Evolutionary conservation across 2,888 invertebrate species (phyloP).

Genomic region (Spilarctia lutea): DNA sequence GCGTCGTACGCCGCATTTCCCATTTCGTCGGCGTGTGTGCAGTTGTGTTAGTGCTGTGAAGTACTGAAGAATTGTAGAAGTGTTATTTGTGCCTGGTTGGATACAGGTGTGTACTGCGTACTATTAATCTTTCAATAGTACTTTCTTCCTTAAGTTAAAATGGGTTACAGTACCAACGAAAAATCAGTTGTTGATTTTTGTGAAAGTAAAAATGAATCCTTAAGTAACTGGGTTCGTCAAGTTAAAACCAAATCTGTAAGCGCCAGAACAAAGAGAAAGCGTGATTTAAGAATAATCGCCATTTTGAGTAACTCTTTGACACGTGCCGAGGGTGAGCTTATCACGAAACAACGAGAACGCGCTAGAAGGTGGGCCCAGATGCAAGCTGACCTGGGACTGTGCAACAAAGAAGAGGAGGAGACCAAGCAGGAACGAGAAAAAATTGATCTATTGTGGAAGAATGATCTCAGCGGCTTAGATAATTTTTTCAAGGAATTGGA

Average conservation of each 20-base stretch:
- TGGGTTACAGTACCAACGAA: slow-evolving; percentile 82
- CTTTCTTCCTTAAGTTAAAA: slow-evolving; percentile 67
- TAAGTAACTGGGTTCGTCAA: slow-evolving; percentile 88
- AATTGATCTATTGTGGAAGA: slow-evolving; percentile 84
- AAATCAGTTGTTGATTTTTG: slow-evolving; percentile 82
- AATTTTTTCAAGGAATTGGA: slow-evolving; percentile 89
- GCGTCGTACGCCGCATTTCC: slow-evolving; percentile 69
- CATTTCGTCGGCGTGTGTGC: slow-evolving; percentile 63
- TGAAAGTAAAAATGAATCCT: slow-evolving; percentile 86
- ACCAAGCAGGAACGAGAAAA: slow-evolving; percentile 78
- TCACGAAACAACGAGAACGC: slow-evolving; percentile 88
- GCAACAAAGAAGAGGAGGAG: slow-evolving; percentile 79
- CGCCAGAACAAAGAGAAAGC: slow-evolving; percentile 86
- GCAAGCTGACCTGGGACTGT: slow-evolving; percentile 82
- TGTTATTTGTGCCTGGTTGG: slow-evolving; percentile 76
- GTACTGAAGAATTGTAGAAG: slow-evolving; percentile 69
- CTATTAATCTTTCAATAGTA: slow-evolving; percentile 72
- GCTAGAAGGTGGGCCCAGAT: slow-evolving; percentile 87
- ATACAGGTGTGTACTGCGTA: slow-evolving; percentile 86
- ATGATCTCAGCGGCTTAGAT: slow-evolving; percentile 88
- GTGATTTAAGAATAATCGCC: slow-evolving; percentile 88
- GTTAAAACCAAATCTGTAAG: slow-evolving; percentile 87
- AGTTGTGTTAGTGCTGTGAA: slow-evolving; percentile 73
- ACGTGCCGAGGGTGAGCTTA: slow-evolving; percentile 87
- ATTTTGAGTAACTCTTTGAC: slow-evolving; percentile 87